Evolutionary conservation across 2,113 vertebrate genomes (phyloP).

Genomic region (Ceyx margarethae): DNA sequence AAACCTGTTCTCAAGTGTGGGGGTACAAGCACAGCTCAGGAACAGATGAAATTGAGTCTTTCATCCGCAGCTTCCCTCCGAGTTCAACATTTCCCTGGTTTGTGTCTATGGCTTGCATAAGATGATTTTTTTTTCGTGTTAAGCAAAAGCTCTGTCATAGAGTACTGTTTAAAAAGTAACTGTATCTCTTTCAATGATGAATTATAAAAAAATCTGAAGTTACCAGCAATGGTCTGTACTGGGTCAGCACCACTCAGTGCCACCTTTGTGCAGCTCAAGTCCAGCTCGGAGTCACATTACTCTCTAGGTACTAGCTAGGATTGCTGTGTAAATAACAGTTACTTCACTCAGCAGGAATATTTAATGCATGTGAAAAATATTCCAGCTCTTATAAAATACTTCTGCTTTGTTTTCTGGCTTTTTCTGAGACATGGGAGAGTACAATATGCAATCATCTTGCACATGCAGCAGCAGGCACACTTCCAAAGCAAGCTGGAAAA

Average conservation of each 20-base stretch:
- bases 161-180: background rate
- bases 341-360: background rate
- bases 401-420: background rate
- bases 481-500: background rate
- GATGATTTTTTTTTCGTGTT: too few relatives aligned
- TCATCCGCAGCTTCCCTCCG: background rate
- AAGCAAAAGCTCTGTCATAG: background rate
- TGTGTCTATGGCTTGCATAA: background rate
- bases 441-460: background rate
- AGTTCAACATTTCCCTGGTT: background rate
- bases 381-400: background rate
- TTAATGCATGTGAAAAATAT: accelerated
- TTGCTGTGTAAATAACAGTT: accelerated
- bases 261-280: accelerated
- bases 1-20: background rate
- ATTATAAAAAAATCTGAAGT: background rate
- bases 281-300: background rate
- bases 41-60: background rate
- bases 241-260: background rate
- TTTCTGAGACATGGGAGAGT: accelerated
- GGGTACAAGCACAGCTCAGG: background rate
- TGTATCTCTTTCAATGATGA: background rate
- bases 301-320: background rate
- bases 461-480: background rate
- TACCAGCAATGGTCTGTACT: background rate